Conservation (phyloP, 2,797 vertebrate species). For the Lerista edwardsae region DNA sequence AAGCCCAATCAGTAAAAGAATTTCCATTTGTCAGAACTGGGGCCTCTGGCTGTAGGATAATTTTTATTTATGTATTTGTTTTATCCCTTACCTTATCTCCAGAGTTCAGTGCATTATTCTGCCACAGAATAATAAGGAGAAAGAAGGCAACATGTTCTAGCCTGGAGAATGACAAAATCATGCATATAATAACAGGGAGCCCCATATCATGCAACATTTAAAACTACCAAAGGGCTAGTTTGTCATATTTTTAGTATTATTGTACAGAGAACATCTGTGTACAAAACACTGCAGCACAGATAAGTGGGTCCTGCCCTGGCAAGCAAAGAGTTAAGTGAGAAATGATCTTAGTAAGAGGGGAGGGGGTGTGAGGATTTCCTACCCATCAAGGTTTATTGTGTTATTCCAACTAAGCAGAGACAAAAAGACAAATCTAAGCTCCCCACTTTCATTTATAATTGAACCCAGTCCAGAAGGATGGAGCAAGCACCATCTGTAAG, state of each 20-base stretch:
- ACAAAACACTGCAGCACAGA: not conserved
- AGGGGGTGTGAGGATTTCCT: conserved; percentile 76
- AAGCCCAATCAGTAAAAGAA: not conserved
- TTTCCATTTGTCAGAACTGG: not conserved
- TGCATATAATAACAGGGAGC: not conserved
- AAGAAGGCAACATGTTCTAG: not conserved
- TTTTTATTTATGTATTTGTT: not conserved
- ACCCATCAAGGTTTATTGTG: conserved; percentile 79
- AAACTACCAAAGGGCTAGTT: not conserved
- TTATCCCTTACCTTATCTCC: not conserved
- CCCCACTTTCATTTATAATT: conserved; percentile 84
- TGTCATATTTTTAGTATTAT: conserved; percentile 35
- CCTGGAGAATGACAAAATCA: not conserved
- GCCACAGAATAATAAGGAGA: not conserved
- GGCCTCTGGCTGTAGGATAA: not conserved
- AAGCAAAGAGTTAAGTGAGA: conserved; percentile 46
- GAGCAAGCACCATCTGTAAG: conserved; percentile 78
- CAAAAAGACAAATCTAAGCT: conserved; percentile 83
- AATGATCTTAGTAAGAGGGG: conserved; percentile 37
- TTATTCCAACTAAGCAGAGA: conserved; percentile 84
- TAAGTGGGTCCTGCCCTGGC: not conserved
- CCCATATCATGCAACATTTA: not conserved
- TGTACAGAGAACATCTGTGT: not conserved
- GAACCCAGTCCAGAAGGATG: conserved; percentile 82
- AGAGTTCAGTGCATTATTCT: not conserved